A percentile compares a stretch with the other conserved stretches of the same genome.
These are phyloP conservation scores for Chamaetylas fuelleborni DNA, from an alignment of 2,113 vertebrate genomes.

Conservation along the genomic window DNA sequence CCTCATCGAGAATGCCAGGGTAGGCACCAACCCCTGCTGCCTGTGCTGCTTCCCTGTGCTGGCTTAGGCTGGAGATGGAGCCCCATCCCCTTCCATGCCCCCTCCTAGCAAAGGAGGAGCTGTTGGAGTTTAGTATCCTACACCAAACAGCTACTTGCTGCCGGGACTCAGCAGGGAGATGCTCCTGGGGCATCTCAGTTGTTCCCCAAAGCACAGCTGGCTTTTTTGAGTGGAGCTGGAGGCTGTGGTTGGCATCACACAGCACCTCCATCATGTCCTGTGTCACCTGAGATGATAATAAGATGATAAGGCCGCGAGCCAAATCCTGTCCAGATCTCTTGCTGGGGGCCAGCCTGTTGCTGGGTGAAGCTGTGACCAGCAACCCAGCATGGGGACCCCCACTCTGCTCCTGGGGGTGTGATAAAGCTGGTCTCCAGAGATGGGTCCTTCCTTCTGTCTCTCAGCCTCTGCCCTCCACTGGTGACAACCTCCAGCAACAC, in stretches of 20 bases:
- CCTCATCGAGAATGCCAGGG: constrained; percentile 77
- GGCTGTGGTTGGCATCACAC: background rate
- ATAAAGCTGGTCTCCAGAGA: background rate
- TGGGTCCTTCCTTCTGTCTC: background rate
- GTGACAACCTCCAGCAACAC: constrained; percentile 75
- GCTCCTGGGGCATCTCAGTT: background rate
- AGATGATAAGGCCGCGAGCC: background rate
- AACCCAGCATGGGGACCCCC: background rate
- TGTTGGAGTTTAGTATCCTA: background rate
- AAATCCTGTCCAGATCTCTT: background rate
- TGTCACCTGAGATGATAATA: background rate
- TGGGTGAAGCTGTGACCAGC: background rate
- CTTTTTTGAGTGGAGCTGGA: background rate
- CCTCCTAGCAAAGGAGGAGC: background rate
- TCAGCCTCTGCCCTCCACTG: constrained; percentile 78
- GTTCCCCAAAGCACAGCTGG: background rate
- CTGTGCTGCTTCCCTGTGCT: background rate
- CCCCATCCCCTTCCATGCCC: background rate
- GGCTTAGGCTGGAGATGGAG: background rate
- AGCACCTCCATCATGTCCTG: background rate
- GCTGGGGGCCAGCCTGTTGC: background rate
- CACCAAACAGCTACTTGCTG: background rate
- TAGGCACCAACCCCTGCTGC: background rate
- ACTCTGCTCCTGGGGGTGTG: background rate
- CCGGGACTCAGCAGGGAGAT: background rate